Conservation (phyloP, 2,888 invertebrate species). For the Synanthedon vespiformis region DNA sequence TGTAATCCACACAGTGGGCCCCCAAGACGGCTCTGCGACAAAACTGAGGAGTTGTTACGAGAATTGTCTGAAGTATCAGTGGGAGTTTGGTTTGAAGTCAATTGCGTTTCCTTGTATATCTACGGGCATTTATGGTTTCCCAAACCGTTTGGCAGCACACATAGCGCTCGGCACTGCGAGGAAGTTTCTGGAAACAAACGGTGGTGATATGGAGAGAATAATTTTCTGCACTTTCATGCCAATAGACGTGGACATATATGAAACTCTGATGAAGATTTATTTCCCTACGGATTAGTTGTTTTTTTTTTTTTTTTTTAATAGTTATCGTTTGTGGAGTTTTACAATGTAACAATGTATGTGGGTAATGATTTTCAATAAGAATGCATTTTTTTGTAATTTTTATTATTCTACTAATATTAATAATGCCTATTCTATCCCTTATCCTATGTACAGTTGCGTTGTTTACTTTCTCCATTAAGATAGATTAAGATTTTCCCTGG, state of each 20-base stretch:
- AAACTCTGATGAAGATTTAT: constrained; percentile 77
- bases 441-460: too few species aligned
- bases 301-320: too few species aligned
- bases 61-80: constrained; percentile 71
- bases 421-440: too few species aligned
- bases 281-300: constrained; percentile 61
- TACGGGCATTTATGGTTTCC: constrained; percentile 92
- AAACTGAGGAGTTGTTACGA: constrained; percentile 78
- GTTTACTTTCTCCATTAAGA: too few species aligned
- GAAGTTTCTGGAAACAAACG: constrained; percentile 69
- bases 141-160: constrained; percentile 80
- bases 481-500: too few species aligned
- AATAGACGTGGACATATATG: constrained; percentile 79
- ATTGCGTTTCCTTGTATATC: constrained; percentile 92
- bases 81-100: constrained; percentile 69
- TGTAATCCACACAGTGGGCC: constrained; percentile 92
- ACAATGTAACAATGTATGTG: too few species aligned
- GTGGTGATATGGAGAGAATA: constrained; percentile 73
- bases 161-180: constrained; percentile 78
- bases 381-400: too few species aligned
- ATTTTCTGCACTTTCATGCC: constrained; percentile 85
- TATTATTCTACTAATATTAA: too few species aligned
- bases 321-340: too few species aligned
- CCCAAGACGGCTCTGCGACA: constrained; percentile 77
- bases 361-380: too few species aligned